Percentiles rank a stretch among this genome's conserved stretches.
These are phyloP conservation scores for Notothenia coriiceps DNA, from an alignment of 2,113 vertebrate species.

Conservation along the genomic window DNA sequence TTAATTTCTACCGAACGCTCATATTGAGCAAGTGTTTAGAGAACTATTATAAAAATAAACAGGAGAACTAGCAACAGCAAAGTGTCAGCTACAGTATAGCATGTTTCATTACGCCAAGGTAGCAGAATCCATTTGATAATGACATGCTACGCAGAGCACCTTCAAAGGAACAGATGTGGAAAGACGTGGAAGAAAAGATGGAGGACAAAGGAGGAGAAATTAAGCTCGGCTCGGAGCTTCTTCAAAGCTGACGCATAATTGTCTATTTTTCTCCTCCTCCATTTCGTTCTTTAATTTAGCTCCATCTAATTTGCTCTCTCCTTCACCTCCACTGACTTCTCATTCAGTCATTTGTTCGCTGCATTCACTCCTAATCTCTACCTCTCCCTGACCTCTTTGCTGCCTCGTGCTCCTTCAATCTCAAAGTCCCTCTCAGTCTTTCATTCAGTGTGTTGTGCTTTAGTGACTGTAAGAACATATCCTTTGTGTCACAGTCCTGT, in stretches of 20 bases:
- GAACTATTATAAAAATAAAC: slow-evolving; percentile 1
- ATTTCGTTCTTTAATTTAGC: slow-evolving; percentile 54
- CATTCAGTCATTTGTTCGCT: slow-evolving; percentile 46
- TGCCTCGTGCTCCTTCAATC: not conserved
- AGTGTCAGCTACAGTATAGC: not conserved
- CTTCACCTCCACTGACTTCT: slow-evolving; percentile 55
- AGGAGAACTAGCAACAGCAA: not conserved
- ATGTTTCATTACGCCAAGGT: slow-evolving; percentile 19
- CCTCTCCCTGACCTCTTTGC: slow-evolving; percentile 35
- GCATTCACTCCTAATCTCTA: slow-evolving; percentile 34
- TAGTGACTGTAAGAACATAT: slow-evolving; percentile 3
- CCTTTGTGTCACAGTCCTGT: not conserved
- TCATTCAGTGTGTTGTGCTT: slow-evolving; percentile 11
- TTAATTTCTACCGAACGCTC: not conserved
- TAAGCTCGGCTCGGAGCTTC: slow-evolving; percentile 2
- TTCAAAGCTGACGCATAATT: slow-evolving; percentile 50
- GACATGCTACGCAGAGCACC: slow-evolving; percentile 26
- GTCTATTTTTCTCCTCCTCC: slow-evolving; percentile 26
- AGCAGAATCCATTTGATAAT: slow-evolving; percentile 22
- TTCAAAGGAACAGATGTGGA: slow-evolving; percentile 7
- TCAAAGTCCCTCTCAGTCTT: not conserved
- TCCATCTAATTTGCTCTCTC: slow-evolving; percentile 52
- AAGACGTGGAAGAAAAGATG: not conserved
- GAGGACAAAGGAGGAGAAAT: slow-evolving; percentile 7
- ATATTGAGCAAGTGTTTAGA: not conserved